phyloP scores from a whole-genome alignment of 2,888 invertebrate species.

The Ceramica pisi region DNA sequence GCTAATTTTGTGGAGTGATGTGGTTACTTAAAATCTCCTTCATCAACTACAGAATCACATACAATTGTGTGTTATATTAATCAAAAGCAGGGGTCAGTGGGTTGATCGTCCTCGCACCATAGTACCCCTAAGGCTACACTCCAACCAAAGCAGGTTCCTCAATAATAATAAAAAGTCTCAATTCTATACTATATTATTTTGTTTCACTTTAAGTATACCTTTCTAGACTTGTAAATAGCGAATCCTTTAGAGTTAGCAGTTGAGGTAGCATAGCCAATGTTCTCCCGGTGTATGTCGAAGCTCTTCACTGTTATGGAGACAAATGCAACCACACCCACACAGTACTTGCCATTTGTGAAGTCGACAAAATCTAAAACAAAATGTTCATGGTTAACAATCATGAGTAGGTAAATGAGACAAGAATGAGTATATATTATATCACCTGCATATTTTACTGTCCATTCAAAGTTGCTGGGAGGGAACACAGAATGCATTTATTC shows the following conservation, averaged over 20 bases:
- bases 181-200: neutral
- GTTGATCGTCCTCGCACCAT: no score
- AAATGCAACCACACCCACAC: constrained; percentile 85
- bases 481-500: neutral
- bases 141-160: no score
- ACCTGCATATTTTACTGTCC: no score
- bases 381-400: neutral
- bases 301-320: constrained; percentile 84
- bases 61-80: neutral
- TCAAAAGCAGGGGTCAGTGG: no score
- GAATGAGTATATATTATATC: no score
- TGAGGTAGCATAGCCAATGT: constrained; percentile 87
- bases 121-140: no score
- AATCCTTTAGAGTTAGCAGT: constrained; percentile 81
- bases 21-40: neutral
- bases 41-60: neutral
- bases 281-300: constrained; percentile 86
- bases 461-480: neutral
- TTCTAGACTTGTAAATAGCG: constrained; percentile 87
- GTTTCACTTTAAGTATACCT: constrained; percentile 71
- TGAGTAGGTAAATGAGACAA: neutral
- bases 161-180: neutral
- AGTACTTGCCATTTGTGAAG: constrained; percentile 82
- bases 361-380: constrained; percentile 84
- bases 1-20: neutral